Percentiles rank a stretch among this genome's conserved stretches.
phyloP scores from a whole-genome alignment of 2,797 vertebrate genomes.

The Acanthurus lineatus region DNA sequence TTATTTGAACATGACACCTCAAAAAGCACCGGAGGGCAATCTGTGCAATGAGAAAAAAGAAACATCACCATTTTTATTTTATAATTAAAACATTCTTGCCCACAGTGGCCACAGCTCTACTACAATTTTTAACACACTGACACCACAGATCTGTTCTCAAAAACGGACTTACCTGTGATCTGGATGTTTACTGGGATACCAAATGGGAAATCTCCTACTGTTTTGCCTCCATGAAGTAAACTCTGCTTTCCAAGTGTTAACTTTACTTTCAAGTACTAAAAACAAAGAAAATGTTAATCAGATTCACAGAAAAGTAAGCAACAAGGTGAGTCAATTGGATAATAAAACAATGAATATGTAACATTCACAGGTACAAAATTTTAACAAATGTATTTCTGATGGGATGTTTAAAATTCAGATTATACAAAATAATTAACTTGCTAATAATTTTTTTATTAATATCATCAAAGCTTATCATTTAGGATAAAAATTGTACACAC shows the following conservation, averaged over 20 bases:
- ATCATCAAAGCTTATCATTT: background rate
- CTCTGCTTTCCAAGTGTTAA: slow-evolving; percentile 89
- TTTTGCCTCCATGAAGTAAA: slow-evolving; percentile 87
- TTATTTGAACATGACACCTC: slow-evolving; percentile 92
- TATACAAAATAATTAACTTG: background rate
- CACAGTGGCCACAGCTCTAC: background rate
- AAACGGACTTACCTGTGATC: slow-evolving; percentile 88
- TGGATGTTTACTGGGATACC: slow-evolving; percentile 96
- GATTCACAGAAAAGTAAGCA: background rate
- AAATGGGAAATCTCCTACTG: slow-evolving; percentile 91
- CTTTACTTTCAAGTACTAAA: slow-evolving; percentile 90
- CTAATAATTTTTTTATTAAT: background rate
- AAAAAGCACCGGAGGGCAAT: slow-evolving; percentile 91
- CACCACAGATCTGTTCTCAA: background rate
- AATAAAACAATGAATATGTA: background rate
- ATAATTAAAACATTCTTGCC: background rate
- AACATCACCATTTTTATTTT: background rate
- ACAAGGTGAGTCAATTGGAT: background rate
- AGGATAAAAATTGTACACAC: slow-evolving; percentile 76
- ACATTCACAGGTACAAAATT: background rate
- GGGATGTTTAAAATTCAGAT: background rate
- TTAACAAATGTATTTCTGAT: background rate
- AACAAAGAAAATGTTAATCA: slow-evolving; percentile 30
- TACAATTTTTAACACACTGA: background rate
- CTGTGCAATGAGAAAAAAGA: slow-evolving; percentile 74